phyloP scores from a whole-genome alignment of 2,888 invertebrate genomes.

The Melanotus villosus region DNA sequence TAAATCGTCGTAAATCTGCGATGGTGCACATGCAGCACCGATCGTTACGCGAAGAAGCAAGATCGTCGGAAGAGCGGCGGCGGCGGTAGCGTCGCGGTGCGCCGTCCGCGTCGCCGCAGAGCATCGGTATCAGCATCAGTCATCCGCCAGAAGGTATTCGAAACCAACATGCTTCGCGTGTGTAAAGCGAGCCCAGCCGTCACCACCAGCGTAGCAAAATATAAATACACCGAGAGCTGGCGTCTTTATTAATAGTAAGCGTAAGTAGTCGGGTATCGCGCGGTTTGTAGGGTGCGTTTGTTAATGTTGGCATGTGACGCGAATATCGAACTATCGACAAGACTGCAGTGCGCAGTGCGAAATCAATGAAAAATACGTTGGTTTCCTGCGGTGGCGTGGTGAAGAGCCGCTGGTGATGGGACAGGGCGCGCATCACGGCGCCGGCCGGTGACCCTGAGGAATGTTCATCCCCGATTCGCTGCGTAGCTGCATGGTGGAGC shows the following conservation, averaged over 20 bases:
- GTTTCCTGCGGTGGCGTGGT: conserved; percentile 51
- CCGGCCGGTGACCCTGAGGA: conserved; percentile 69
- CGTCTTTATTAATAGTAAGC: conserved; percentile 54
- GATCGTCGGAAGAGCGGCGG: conserved; percentile 40
- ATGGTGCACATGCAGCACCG: conserved; percentile 46
- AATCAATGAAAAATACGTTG: conserved; percentile 61
- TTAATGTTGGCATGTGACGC: conserved; percentile 52
- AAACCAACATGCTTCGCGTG: conserved; percentile 50
- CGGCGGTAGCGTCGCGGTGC: conserved; percentile 40
- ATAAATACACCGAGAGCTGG: conserved; percentile 53
- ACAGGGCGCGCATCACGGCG: conserved; percentile 63
- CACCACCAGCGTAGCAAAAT: conserved; percentile 49
- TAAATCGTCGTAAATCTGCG: conserved; percentile 47
- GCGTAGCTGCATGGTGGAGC: conserved; percentile 96
- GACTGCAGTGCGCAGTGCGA: conserved; percentile 61
- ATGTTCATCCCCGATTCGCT: conserved; percentile 95
- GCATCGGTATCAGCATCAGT: conserved; percentile 55
- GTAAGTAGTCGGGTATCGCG: conserved; percentile 46
- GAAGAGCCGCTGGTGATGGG: conserved; percentile 62
- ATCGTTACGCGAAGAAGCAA: conserved; percentile 44
- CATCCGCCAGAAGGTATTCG: conserved; percentile 50
- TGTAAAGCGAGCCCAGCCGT: conserved; percentile 49
- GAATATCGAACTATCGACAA: conserved; percentile 50
- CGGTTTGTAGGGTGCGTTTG: conserved; percentile 48
- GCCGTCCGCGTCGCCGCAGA: conserved; percentile 53